Conservation (phyloP, 2,113 vertebrate species). For the Aldabrachelys gigantea region DNA sequence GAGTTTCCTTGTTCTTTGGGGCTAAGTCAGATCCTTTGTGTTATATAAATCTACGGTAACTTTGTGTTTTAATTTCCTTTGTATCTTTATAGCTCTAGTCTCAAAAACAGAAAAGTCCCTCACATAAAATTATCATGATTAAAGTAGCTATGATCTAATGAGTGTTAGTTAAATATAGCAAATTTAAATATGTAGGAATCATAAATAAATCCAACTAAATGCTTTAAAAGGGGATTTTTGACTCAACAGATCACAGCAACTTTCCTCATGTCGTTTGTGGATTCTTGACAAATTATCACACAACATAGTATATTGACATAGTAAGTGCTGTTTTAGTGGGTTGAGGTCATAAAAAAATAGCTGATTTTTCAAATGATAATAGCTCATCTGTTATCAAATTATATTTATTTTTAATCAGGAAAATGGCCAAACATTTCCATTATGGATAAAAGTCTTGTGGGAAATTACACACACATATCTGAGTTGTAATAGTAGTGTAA, state of each 20-base stretch:
- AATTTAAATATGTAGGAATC: not conserved
- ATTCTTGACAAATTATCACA: not conserved
- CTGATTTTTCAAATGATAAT: not conserved
- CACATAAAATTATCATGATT: not conserved
- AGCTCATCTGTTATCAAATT: not conserved
- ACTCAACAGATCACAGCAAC: too few species aligned
- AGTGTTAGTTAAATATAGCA: not conserved
- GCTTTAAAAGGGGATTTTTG: not conserved
- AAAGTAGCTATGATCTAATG: fast-evolving
- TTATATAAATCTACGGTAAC: not conserved
- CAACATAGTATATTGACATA: not conserved
- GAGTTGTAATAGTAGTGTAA: not conserved
- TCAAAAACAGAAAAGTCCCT: not conserved
- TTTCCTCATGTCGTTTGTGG: not conserved
- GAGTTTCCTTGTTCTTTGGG: not conserved
- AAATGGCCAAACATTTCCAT: not conserved
- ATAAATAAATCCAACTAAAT: fast-evolving
- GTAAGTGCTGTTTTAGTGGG: not conserved
- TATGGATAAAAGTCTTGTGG: not conserved
- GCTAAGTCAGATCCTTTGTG: not conserved
- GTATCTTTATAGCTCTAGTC: not conserved
- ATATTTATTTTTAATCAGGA: not conserved
- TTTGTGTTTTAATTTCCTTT: not conserved
- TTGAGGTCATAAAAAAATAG: not conserved
- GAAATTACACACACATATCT: not conserved